A percentile compares a stretch with the other conserved stretches of the same genome.
phyloP scores from a whole-genome alignment of 2,888 invertebrate species.

The Plusia festucae region DNA sequence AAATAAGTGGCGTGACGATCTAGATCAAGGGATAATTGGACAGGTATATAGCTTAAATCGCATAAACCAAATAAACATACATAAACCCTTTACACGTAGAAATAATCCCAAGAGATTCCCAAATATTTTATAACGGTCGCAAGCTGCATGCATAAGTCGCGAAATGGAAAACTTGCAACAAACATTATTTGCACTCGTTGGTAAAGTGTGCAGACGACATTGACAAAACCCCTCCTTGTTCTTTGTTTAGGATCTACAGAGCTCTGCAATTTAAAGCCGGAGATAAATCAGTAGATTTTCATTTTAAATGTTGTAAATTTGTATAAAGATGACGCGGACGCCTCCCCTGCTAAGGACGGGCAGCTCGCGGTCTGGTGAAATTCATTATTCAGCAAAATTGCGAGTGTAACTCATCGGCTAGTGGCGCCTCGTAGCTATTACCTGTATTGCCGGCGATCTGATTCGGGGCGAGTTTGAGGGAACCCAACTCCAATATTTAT shows the following conservation, averaged over 20 bases:
- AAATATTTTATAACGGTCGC: conserved; percentile 16
- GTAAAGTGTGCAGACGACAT: conserved; percentile 38
- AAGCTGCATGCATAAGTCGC: conserved; percentile 13
- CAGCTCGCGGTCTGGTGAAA: conserved; percentile 61
- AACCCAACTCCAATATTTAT: conserved; percentile 43
- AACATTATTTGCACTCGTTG: conserved; percentile 38
- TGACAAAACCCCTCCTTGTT: conserved; percentile 48
- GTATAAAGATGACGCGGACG: conserved; percentile 59
- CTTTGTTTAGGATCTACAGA: conserved; percentile 52
- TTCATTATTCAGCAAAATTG: conserved; percentile 76
- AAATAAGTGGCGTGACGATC: conserved; percentile 27
- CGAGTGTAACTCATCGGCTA: conserved; percentile 70
- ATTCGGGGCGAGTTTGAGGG: conserved; percentile 58
- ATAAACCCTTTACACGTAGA: background rate
- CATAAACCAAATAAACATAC: conserved; percentile 1
- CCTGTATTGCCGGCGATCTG: conserved; percentile 62
- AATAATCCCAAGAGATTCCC: background rate
- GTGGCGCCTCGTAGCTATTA: conserved; percentile 56
- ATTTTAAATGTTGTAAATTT: conserved; percentile 62
- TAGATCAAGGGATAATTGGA: conserved; percentile 22
- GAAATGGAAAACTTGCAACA: conserved; percentile 17
- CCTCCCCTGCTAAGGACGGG: conserved; percentile 56
- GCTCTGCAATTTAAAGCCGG: conserved; percentile 46
- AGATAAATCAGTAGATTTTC: conserved; percentile 58
- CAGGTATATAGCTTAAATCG: conserved; percentile 10